These are phyloP conservation scores for Cerastis leucographa DNA, from an alignment of 2,888 invertebrate species.

Conservation along the genomic window DNA sequence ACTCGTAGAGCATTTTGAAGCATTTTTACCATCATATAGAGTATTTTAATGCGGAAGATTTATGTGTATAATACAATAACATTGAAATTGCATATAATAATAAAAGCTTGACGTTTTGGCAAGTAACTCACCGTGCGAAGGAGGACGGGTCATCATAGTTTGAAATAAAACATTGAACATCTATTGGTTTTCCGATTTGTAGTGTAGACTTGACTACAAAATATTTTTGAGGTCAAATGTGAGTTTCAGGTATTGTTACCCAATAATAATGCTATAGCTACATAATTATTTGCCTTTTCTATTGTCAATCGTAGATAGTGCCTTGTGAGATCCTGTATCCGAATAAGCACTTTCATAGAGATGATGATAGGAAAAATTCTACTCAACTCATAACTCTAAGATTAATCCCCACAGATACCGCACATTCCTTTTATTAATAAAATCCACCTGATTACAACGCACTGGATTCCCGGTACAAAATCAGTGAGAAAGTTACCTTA, in stretches of 20 bases:
- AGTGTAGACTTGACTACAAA: neutral
- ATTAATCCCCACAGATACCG: constrained; percentile 48
- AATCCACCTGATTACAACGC: constrained; percentile 52
- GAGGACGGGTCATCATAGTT: neutral
- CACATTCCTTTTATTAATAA: constrained; percentile 57
- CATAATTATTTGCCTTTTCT: neutral
- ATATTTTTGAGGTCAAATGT: neutral
- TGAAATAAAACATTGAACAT: neutral
- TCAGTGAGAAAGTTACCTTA: constrained; percentile 56
- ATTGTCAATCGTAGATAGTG: constrained; percentile 10
- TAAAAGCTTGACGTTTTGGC: neutral
- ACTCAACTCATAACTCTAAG: neutral
- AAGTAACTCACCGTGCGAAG: neutral
- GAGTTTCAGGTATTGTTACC: neutral
- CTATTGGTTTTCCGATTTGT: neutral
- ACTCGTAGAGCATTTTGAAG: neutral
- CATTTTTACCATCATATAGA: neutral
- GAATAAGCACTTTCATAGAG: constrained; percentile 2
- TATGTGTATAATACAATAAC: neutral
- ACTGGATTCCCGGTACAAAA: constrained; percentile 27
- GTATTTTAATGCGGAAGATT: neutral
- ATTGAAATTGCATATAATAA: neutral
- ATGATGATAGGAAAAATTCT: constrained; percentile 9
- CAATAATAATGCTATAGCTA: neutral
- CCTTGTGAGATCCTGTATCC: neutral